phyloP scores from a whole-genome alignment of 2,797 vertebrate genomes.

The Setipinna tenuifilis region DNA sequence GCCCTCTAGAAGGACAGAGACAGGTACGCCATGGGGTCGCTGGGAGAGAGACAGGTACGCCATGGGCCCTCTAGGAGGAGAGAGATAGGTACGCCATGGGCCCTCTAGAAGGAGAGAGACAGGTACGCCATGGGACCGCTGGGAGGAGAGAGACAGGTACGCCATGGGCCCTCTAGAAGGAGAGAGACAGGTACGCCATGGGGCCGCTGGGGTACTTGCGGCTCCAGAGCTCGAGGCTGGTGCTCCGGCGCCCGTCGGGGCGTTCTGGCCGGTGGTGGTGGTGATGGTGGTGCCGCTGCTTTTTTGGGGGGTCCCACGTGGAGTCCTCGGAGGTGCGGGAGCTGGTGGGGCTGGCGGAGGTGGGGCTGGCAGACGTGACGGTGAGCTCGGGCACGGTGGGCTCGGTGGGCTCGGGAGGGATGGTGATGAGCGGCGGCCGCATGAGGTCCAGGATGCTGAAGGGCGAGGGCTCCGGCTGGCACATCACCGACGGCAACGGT shows the following conservation, averaged over 20 bases:
- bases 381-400: conserved; percentile 74
- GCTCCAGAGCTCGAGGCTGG: conserved; percentile 83
- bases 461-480: conserved; percentile 77
- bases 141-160: conserved; percentile 49
- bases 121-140: conserved; percentile 85
- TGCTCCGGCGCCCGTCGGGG: conserved; percentile 74
- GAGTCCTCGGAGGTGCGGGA: conserved; percentile 74
- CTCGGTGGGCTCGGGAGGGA: conserved; percentile 76
- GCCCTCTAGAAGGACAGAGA: too few relatives aligned
- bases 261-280: conserved; percentile 66
- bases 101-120: too few relatives aligned
- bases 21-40: too few relatives aligned
- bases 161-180: conserved; percentile 67
- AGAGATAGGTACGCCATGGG: too few relatives aligned
- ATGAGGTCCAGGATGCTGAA: conserved; percentile 81
- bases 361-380: conserved; percentile 71
- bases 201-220: conserved; percentile 84
- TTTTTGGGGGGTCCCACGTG: conserved; percentile 77
- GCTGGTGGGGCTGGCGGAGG: conserved; percentile 75
- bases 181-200: conserved; percentile 85
- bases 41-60: too few relatives aligned
- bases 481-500: conserved; percentile 80
- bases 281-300: conserved; percentile 59
- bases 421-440: conserved; percentile 77
- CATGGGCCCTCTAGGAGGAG: too few relatives aligned